Evolutionary conservation across 2,113 vertebrate species (phyloP).

Genomic region (Bungarus multicinctus): DNA sequence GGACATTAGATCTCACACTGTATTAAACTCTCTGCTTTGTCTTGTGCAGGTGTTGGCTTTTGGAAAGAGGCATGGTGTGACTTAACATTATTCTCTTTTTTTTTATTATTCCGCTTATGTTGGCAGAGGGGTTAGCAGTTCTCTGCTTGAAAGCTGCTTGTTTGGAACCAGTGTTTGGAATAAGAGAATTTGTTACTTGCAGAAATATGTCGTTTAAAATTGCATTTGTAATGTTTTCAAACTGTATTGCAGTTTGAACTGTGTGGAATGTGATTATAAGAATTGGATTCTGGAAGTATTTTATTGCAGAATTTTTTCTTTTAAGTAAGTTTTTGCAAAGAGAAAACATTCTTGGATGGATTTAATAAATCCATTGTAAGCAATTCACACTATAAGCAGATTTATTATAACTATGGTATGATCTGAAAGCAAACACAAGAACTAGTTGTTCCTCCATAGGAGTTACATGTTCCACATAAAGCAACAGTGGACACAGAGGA

Average conservation of each 20-base stretch:
- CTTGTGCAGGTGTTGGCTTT: conserved; percentile 88
- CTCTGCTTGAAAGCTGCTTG: conserved; percentile 77
- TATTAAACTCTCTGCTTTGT: conserved; percentile 86
- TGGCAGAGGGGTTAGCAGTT: conserved; percentile 77
- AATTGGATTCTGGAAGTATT: conserved; percentile 44
- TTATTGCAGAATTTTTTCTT: conserved; percentile 46
- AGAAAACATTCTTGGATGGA: neutral
- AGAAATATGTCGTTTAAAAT: conserved; percentile 68
- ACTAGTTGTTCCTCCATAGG: neutral
- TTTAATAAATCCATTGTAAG: neutral
- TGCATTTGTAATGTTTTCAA: conserved; percentile 26
- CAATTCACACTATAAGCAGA: neutral
- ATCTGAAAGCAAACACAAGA: neutral
- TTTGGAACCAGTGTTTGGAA: conserved; percentile 69
- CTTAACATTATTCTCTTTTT: conserved; percentile 79
- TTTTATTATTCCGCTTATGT: conserved; percentile 69
- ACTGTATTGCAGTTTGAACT: conserved; percentile 55
- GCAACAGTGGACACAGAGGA: neutral
- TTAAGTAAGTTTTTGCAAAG: neutral
- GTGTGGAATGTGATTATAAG: conserved; percentile 40
- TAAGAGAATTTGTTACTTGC: conserved; percentile 76
- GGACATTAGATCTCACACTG: conserved; percentile 76
- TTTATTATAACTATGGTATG: neutral
- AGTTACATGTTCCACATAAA: neutral
- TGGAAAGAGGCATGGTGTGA: conserved; percentile 85